Conservation (phyloP, 2,888 invertebrate species). For the Dilophus febrilis region DNA sequence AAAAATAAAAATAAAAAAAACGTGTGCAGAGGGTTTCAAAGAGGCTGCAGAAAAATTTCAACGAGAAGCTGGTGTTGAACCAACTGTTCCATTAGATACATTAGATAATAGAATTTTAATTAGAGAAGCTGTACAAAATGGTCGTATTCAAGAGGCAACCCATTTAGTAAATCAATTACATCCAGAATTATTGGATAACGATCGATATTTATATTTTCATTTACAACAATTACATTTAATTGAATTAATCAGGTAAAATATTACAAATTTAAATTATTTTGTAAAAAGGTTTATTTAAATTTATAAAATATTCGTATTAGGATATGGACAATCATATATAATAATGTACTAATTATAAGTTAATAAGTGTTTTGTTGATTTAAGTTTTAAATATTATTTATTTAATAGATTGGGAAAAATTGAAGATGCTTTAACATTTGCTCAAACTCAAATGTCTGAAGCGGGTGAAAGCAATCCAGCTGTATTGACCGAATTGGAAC, state of each 20-base stretch:
- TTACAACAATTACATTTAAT: constrained; percentile 42
- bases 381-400: not conserved
- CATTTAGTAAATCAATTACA: constrained; percentile 84
- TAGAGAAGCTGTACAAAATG: constrained; percentile 83
- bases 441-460: constrained; percentile 72
- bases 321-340: too few relatives aligned
- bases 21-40: constrained; percentile 65
- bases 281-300: not conserved
- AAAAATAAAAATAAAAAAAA: not conserved
- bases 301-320: not conserved
- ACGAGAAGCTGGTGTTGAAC: constrained; percentile 76
- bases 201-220: constrained; percentile 89
- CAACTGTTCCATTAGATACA: constrained; percentile 61
- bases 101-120: constrained; percentile 84
- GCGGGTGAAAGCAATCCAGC: constrained; percentile 61
- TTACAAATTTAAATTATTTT: too few relatives aligned
- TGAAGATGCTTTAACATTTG: constrained; percentile 71
- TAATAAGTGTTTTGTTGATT: not conserved
- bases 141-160: constrained; percentile 84
- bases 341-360: not conserved
- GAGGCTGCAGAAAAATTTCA: constrained; percentile 96
- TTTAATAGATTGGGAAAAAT: constrained; percentile 46
- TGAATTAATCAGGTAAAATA: constrained; percentile 26
- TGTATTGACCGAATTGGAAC: constrained; percentile 62
- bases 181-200: constrained; percentile 87